Evolutionary conservation across 2,888 invertebrate genomes (phyloP), one percentile per base, ranked within the genome.

Genomic region (Microplitis deprimator): DNA sequence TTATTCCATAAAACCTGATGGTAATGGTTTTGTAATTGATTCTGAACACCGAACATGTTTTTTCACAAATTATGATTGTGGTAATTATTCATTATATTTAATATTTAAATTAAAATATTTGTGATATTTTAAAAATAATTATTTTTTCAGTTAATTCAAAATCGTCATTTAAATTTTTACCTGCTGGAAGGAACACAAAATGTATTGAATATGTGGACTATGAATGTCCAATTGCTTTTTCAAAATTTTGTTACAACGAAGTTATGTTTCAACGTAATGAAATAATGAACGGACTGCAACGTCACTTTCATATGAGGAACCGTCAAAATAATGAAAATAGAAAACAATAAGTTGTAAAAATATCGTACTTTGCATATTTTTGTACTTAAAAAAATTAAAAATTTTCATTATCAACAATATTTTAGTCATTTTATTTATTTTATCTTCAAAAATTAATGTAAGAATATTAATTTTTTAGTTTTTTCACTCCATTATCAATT

Each of bases 41-140:
- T 94, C 94, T 0, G 90, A 89, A 3, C 94, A 94, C 84, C 90
- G 88, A 69, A 94, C 94, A 1, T 95, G 94, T 84, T 92, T 94
- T 81, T 90, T 93, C 16, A 84, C 87, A 10, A 91, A 91, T 73
- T 85, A 91, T 38, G 91, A 91, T 81, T 94, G 94, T 82, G 89
- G 94, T 94, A 90, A 92, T 29, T 29, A 29, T 29, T 29, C 3
- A 29, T 29, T 29, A 4, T 29, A 29, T 29, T 29, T 29, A 29
- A 29, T 3, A 29, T 29, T 29, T 29, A 29, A 29, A 29, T 29
- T 29, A 2, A 29, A 29, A 4, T 29, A 29, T 29, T 29, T 68
- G 40, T 75, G 38, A 71, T 73, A 68, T 60, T 29, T 29, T 29
- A 2, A 29, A 10, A 13, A 61, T 67, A 72, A 5, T 80, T 79